A percentile compares a stretch with the other conserved stretches of the same genome.
phyloP scores from a whole-genome alignment of 1,140 invertebrate species.

The Microvelia longipes region DNA sequence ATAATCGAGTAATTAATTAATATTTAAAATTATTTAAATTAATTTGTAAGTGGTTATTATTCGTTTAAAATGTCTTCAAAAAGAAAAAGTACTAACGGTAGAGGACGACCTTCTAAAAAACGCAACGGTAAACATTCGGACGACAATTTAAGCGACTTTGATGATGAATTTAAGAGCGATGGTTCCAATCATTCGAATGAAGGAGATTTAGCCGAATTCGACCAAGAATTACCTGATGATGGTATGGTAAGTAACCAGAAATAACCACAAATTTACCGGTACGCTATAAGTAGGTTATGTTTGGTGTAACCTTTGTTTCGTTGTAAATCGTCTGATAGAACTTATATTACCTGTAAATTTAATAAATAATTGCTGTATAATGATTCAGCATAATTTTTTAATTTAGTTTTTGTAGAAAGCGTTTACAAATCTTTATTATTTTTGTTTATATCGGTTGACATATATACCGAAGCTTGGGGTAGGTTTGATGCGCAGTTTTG shows the following conservation, averaged over 20 bases:
- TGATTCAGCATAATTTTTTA: not conserved
- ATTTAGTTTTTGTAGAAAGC: not conserved
- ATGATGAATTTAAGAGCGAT: slow-evolving; percentile 17
- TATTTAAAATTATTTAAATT: too few species aligned
- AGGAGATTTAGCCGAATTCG: not conserved
- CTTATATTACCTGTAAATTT: not conserved
- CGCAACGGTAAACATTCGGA: slow-evolving; percentile 12
- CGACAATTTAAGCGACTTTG: slow-evolving; percentile 17
- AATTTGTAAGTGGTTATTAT: too few species aligned
- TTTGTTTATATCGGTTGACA: not conserved
- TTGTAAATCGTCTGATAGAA: not conserved
- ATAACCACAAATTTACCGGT: not conserved
- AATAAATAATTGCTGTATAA: not conserved
- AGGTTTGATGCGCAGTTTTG: not conserved
- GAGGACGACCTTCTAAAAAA: not conserved
- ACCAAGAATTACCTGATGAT: slow-evolving; percentile 7
- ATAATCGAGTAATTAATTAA: too few species aligned
- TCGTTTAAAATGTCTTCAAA: too few species aligned
- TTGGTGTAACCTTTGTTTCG: not conserved
- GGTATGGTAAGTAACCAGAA: slow-evolving; percentile 7
- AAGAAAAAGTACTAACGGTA: slow-evolving; percentile 13
- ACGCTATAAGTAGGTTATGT: not conserved
- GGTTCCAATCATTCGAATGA: slow-evolving; percentile 14
- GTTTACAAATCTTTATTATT: not conserved
- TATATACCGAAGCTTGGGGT: not conserved